Conservation (phyloP, 2,888 invertebrate species). For the Eurytoma adleriae region DNA sequence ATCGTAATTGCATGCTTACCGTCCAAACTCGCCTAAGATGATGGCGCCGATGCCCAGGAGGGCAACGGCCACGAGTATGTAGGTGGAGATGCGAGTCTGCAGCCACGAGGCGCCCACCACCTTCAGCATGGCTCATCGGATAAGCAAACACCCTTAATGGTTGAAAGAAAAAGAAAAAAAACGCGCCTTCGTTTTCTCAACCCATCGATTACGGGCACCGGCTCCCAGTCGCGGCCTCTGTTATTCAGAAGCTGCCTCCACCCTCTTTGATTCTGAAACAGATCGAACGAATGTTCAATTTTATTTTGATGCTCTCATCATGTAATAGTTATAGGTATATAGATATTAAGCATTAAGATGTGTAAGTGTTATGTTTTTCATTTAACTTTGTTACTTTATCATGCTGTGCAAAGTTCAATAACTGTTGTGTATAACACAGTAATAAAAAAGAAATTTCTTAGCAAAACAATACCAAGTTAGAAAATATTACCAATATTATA, state of each 20-base stretch:
- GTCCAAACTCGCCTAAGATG: slow-evolving; percentile 84
- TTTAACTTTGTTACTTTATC: too few species aligned
- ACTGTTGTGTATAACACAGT: too few species aligned
- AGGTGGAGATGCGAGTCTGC: slow-evolving; percentile 85
- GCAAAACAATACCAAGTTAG: too few species aligned
- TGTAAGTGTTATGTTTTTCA: too few species aligned
- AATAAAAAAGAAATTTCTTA: too few species aligned
- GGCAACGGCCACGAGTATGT: slow-evolving; percentile 83
- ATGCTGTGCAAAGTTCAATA: too few species aligned
- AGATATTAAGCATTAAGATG: too few species aligned
- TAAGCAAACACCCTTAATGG: slow-evolving; percentile 54
- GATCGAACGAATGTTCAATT: background rate
- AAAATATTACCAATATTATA: too few species aligned
- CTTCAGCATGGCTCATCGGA: slow-evolving; percentile 81
- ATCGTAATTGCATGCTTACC: slow-evolving; percentile 74
- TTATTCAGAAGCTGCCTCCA: slow-evolving; percentile 59
- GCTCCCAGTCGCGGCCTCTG: slow-evolving; percentile 63
- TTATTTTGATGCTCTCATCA: background rate
- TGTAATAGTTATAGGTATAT: background rate
- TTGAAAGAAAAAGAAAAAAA: slow-evolving; percentile 61
- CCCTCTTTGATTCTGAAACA: slow-evolving; percentile 49
- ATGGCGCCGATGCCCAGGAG: slow-evolving; percentile 83
- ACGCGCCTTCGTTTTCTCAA: slow-evolving; percentile 71
- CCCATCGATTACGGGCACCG: slow-evolving; percentile 74
- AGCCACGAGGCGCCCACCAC: slow-evolving; percentile 88